Evolutionary conservation across 1,140 invertebrate species (phyloP), one percentile per base, ranked within the genome.

Genomic region (Penaeus japonicus): DNA sequence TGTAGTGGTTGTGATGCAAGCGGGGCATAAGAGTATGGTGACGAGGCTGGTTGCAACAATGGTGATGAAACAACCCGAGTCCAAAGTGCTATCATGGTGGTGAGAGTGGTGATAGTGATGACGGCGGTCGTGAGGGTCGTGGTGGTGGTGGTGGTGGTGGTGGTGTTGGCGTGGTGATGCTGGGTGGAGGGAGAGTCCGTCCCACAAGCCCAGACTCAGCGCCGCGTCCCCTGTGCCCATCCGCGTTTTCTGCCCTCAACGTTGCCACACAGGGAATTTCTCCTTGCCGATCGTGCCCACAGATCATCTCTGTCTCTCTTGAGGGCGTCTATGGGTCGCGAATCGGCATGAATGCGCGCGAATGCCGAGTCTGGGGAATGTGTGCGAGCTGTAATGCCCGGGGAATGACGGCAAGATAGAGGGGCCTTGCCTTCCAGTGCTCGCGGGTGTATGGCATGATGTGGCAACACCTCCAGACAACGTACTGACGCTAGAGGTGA

Each of bases 231-330:
- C 62, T 70, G 84, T 85, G 75, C 73, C 84, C 84, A 78, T 78
- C 84, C 84, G 84, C 84, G 84, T 79, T 78, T 59, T 73, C 84
- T 78, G 84, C 75, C 75, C 84, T 78, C 32, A 24, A 85, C 54
- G 84, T 85, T 85, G 84, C 84, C 84, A 85, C 35, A 47, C 55
- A 22, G 62, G 62, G 22, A 84, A 47, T 47, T 47, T 47, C 47
- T 47, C 15, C 47, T 47, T 15, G 47, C 47, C 47, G 47, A 47
- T 47, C 47, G 47, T 47, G 47, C 47, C 47, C 47, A 7, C 1
- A 47, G 47, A 47, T 12, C 15, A 7, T 0, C 10, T 15, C 15
- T 47, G 1, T 47, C 5, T 47, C 47, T 47, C 47, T 47, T 47
- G 10, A 47, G 10, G 10, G 15, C 54, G 73, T 53, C 27, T 24